A percentile compares a stretch with the other conserved stretches of the same genome.
Evolutionary conservation across 2,888 invertebrate genomes (phyloP).

Genomic region (Monochamus alternatus): DNA sequence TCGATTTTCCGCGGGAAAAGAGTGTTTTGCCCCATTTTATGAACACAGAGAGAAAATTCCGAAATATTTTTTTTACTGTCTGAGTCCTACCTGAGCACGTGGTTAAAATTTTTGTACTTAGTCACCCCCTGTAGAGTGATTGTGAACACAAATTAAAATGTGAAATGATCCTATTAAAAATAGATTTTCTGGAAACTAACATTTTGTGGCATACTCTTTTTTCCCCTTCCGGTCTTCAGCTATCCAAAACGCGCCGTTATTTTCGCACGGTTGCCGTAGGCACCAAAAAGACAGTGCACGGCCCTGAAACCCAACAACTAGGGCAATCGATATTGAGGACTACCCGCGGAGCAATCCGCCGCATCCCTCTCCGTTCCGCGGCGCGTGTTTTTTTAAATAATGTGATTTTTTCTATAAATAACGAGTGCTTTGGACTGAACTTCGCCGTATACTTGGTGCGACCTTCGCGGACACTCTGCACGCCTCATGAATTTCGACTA

Average conservation of each 20-base stretch:
- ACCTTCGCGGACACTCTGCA: constrained; percentile 54
- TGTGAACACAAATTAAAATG: too few relatives aligned
- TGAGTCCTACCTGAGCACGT: too few relatives aligned
- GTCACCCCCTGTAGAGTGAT: too few relatives aligned
- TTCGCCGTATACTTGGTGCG: constrained; percentile 39
- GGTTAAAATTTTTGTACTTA: too few relatives aligned
- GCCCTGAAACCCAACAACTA: constrained; percentile 71
- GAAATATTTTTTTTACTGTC: too few relatives aligned
- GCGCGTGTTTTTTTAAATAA: constrained; percentile 70
- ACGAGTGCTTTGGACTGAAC: constrained; percentile 58
- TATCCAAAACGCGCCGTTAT: neutral
- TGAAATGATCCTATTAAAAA: too few relatives aligned
- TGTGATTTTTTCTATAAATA: constrained; percentile 62
- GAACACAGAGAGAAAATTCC: too few relatives aligned
- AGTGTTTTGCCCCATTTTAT: too few relatives aligned
- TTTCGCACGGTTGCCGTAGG: constrained; percentile 46
- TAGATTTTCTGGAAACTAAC: too few relatives aligned
- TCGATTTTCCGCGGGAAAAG: too few relatives aligned
- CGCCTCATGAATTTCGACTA: constrained; percentile 44
- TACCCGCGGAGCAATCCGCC: constrained; percentile 66
- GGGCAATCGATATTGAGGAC: constrained; percentile 76
- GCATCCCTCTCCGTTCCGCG: constrained; percentile 63
- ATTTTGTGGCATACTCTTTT: too few relatives aligned
- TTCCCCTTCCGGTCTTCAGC: too few relatives aligned
- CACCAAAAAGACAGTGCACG: constrained; percentile 69